Percentiles rank a stretch among this genome's conserved stretches.
Evolutionary conservation across 2,113 vertebrate genomes (phyloP).

Genomic region (Pavo muticus): DNA sequence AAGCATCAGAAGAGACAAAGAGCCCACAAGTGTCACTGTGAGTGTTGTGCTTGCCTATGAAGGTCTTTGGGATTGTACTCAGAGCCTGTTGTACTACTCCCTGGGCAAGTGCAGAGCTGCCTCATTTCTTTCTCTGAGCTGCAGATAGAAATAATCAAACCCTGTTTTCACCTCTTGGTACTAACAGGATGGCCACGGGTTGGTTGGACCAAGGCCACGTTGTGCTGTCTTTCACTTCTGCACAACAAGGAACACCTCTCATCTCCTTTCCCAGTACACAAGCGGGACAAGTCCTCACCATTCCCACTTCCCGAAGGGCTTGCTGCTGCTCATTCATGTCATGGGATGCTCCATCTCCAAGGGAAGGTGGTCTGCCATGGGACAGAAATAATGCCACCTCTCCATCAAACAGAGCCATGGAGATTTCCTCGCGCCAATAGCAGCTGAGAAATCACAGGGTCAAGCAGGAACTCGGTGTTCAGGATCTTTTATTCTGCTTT

Average conservation of each 20-base stretch:
- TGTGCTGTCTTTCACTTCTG: neutral
- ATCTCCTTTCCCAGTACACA: neutral
- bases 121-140: neutral
- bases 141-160: neutral
- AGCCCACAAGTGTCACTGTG: fast-evolving
- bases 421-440: neutral
- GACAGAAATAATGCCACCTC: slow-evolving; percentile 5
- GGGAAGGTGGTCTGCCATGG: neutral
- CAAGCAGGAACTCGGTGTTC: slow-evolving; percentile 57
- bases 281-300: neutral
- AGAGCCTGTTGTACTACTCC: neutral
- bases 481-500: slow-evolving; percentile 55
- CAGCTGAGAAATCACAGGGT: slow-evolving; percentile 45
- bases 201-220: fast-evolving
- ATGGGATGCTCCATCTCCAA: neutral
- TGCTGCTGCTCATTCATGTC: neutral
- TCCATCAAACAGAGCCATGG: neutral
- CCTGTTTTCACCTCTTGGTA: neutral
- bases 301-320: neutral
- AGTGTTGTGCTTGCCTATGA: neutral
- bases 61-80: neutral
- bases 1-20: neutral
- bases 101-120: neutral
- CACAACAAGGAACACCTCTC: fast-evolving
- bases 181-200: neutral